A percentile compares a stretch with the other conserved stretches of the same genome.
phyloP scores from a whole-genome alignment of 2,113 vertebrate genomes.

The Trogon surrucura region DNA sequence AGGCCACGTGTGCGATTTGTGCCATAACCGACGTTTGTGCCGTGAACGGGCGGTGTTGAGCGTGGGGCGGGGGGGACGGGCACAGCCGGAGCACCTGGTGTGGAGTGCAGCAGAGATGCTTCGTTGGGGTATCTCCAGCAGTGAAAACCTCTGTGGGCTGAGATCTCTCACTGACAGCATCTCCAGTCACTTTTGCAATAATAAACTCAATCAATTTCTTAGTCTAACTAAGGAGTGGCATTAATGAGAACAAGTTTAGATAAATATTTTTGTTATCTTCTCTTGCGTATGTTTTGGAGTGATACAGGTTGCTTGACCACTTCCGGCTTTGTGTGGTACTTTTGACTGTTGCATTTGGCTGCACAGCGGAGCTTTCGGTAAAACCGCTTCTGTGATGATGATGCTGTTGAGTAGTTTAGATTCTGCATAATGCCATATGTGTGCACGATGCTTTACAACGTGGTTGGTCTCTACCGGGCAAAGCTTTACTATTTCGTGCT shows the following conservation, averaged over 20 bases:
- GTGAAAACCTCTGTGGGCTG: neutral
- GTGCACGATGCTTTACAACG: neutral
- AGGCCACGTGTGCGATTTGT: fast-evolving
- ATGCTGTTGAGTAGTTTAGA: fast-evolving
- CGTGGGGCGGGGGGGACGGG: fast-evolving
- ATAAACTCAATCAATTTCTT: neutral
- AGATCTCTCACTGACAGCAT: neutral
- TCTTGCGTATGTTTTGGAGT: neutral
- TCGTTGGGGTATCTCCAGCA: neutral
- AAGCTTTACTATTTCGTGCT: neutral
- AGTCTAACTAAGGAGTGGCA: neutral
- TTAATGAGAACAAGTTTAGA: neutral
- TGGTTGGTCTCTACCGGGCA: neutral
- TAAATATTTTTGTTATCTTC: neutral
- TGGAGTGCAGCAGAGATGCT: neutral
- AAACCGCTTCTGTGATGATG: neutral
- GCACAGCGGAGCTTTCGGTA: neutral
- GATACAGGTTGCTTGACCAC: neutral
- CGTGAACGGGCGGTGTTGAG: fast-evolving
- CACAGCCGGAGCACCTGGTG: neutral
- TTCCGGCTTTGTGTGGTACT: neutral
- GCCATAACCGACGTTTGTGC: neutral
- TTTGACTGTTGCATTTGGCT: neutral
- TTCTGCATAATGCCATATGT: neutral
- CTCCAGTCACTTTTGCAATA: neutral